Conservation (phyloP, 2,888 invertebrate species). For the Hirtodrosophila histrioides region DNA sequence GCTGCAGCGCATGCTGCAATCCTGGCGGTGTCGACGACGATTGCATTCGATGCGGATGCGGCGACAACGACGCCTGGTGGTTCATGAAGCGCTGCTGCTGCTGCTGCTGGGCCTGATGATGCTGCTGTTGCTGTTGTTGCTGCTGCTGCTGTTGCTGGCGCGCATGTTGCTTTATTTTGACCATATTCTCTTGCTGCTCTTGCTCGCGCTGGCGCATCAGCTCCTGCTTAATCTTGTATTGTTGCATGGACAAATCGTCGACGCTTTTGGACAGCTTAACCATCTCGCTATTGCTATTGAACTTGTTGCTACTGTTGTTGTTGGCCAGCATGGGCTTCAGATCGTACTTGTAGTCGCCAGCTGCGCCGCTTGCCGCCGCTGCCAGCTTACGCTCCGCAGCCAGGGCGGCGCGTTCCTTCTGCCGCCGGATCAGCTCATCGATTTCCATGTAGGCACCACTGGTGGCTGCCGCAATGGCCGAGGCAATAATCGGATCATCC, state of each 20-base stretch:
- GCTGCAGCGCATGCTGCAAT: conserved; percentile 71
- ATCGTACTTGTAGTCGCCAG: conserved; percentile 79
- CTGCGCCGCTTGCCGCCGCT: conserved; percentile 62
- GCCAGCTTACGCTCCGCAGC: conserved; percentile 75
- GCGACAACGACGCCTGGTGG: conserved; percentile 69
- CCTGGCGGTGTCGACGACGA: conserved; percentile 68
- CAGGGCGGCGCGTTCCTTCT: conserved; percentile 80
- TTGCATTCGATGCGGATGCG: conserved; percentile 72
- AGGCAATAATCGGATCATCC: conserved; percentile 84
- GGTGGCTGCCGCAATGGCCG: conserved; percentile 84
- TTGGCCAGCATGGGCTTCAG: conserved; percentile 80
- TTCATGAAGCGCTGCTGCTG: conserved; percentile 72
- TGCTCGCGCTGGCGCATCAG: conserved; percentile 80
- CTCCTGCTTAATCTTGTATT: conserved; percentile 80
- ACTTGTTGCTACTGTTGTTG: conserved; percentile 73
- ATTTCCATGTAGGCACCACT: conserved; percentile 84
- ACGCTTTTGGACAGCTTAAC: conserved; percentile 81
- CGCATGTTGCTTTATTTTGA: conserved; percentile 81
- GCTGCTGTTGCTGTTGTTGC: conserved; percentile 68
- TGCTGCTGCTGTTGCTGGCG: conserved; percentile 79
- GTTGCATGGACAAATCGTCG: conserved; percentile 81
- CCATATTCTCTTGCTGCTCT: conserved; percentile 82
- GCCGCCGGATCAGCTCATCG: conserved; percentile 82
- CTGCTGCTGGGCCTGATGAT: conserved; percentile 63
- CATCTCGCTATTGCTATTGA: conserved; percentile 75